Percentiles rank a stretch among this genome's conserved stretches.
Conservation (phyloP, 2,888 invertebrate species). For the Drosophila barbarae region DNA sequence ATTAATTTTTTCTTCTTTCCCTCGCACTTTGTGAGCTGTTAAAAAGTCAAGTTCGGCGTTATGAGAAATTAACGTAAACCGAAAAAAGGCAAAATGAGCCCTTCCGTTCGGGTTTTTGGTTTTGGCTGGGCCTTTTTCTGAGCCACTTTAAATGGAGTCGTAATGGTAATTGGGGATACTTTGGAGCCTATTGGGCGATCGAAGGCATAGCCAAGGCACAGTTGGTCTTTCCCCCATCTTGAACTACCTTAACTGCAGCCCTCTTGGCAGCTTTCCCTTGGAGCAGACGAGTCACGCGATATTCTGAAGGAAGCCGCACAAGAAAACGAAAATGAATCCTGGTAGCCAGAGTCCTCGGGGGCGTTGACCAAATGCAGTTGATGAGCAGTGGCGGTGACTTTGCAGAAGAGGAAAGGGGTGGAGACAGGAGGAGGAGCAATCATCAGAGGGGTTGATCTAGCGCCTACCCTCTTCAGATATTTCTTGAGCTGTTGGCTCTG, state of each 20-base stretch:
- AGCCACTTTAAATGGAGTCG: conserved; percentile 48
- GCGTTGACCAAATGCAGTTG: conserved; percentile 45
- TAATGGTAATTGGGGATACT: conserved; percentile 57
- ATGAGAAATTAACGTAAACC: conserved; percentile 21
- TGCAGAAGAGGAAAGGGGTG: not conserved
- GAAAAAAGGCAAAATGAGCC: conserved; percentile 22
- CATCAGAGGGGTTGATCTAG: conserved; percentile 10
- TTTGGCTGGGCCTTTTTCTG: not conserved
- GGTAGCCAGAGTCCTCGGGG: conserved; percentile 25
- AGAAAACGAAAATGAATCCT: conserved; percentile 9
- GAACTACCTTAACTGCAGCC: not conserved
- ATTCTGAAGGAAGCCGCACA: conserved; percentile 32
- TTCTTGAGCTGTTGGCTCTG: not conserved
- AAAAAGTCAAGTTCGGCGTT: conserved; percentile 22
- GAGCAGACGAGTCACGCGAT: conserved; percentile 41
- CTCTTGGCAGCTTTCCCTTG: conserved; percentile 14
- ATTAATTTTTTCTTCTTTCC: conserved; percentile 54
- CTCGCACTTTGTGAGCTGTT: conserved; percentile 1
- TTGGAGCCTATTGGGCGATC: conserved; percentile 55
- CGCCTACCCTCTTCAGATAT: not conserved
- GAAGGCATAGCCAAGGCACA: conserved; percentile 54
- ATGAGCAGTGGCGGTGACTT: conserved; percentile 27
- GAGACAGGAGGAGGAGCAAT: not conserved
- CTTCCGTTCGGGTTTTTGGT: conserved; percentile 25
- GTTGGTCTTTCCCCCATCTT: conserved; percentile 5